phyloP scores from a whole-genome alignment of 2,797 vertebrate species.

The Arnoldichthys spilopterus region DNA sequence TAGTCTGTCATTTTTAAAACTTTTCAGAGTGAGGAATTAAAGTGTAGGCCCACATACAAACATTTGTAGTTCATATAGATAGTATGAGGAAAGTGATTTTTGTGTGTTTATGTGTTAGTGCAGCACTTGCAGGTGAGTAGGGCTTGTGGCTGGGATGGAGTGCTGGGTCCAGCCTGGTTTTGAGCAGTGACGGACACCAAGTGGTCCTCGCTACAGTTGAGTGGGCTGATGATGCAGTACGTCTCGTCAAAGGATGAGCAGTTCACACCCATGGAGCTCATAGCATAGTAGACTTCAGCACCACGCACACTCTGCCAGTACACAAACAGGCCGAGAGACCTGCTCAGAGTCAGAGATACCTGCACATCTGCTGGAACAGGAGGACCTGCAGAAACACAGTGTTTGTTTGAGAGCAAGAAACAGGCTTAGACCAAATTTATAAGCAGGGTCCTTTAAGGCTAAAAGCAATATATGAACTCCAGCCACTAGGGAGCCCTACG shows the following conservation, averaged over 20 bases:
- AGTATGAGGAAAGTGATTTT: neutral
- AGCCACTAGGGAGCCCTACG: too few relatives aligned
- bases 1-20: too few relatives aligned
- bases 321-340: conserved; percentile 71
- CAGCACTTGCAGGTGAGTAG: conserved; percentile 83
- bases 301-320: conserved; percentile 80
- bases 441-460: neutral
- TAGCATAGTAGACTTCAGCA: conserved; percentile 75
- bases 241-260: conserved; percentile 68
- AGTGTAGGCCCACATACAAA: too few relatives aligned
- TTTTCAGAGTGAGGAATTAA: too few relatives aligned
- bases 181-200: conserved; percentile 76
- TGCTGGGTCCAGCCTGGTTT: conserved; percentile 86
- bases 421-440: too few relatives aligned
- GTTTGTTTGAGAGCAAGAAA: neutral
- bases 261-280: conserved; percentile 72
- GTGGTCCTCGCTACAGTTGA: conserved; percentile 83
- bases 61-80: neutral
- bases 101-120: conserved; percentile 17
- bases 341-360: conserved; percentile 70
- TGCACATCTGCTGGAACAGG: conserved; percentile 70
- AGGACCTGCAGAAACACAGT: conserved; percentile 77
- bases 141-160: conserved; percentile 71
- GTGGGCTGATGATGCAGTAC: conserved; percentile 77
- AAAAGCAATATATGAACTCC: too few relatives aligned